Evolutionary conservation across 2,113 vertebrate genomes (phyloP), one percentile per base, ranked within the genome.

Genomic region (Plotosus lineatus): DNA sequence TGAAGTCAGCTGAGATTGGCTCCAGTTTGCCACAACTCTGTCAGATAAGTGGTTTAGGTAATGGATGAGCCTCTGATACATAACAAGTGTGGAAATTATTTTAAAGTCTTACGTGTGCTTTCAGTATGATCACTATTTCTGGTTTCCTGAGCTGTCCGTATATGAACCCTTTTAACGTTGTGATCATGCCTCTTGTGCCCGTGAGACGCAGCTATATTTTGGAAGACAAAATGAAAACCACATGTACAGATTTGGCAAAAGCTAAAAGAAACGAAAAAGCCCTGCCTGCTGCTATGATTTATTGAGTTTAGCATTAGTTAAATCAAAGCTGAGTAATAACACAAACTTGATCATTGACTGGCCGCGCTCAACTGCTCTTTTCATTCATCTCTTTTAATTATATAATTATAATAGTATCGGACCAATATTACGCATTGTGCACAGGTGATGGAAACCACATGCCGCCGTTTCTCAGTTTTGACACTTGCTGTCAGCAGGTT

Each of bases 151-250:
- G 44, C 66, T 21, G 63, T 65, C 55, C 53, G 48, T 78, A 58
- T 58, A 36, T 74, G 50, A n/a, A 26, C 23, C 11, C 40, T 68
- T 61, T 40, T 4, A 46, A 28, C 60, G 0, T 38, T 71, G 38
- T 61, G 46, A 15, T 63, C 63, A 21, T 23, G 38, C 31, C 56
- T 53, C 11, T 31, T 23, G 26, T n/a, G 66, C 63, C 61, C 33
- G 42, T 73, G 63, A 55, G 21, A 65, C 65, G 58, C 46, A 15
- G 53, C 55, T 72, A 48, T 56, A 82, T 79, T 74, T 79, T 79
- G 36, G 58, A 33, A 63, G 14, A 26, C 21, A 38, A 36, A 71
- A 82, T 82, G 42, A 60, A 79, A 75, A 12, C 76, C 80, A 79
- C 61, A 36, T 82, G 84, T 63, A 46, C 23, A 74, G 71, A 5